Conservation (phyloP, 2,797 vertebrate genomes). For the Uromys caudimaculatus region DNA sequence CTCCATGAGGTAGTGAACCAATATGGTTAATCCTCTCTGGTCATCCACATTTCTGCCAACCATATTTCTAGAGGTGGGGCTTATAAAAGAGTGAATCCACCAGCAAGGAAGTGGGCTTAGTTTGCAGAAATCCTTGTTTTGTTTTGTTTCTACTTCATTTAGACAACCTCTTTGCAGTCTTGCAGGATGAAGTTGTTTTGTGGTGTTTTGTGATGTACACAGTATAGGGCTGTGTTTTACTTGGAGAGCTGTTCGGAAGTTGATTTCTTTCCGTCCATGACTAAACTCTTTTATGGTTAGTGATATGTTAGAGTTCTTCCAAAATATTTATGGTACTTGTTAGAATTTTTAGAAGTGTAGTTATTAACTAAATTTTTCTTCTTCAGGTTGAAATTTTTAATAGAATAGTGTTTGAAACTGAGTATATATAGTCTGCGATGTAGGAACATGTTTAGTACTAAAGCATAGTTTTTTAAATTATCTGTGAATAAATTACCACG, state of each 20-base stretch:
- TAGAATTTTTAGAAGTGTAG: background rate
- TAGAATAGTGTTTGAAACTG: background rate
- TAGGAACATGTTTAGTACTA: background rate
- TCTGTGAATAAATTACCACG: background rate
- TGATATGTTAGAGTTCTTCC: background rate
- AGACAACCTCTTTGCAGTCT: background rate
- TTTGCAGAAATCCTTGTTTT: background rate
- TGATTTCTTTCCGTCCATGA: background rate
- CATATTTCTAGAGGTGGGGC: background rate
- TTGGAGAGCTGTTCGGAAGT: background rate
- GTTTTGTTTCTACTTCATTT: background rate
- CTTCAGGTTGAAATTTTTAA: background rate
- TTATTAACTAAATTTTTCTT: background rate
- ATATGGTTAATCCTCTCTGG: background rate
- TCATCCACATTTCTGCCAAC: background rate
- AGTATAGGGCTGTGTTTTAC: background rate
- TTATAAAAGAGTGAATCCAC: background rate
- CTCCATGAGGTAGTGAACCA: background rate
- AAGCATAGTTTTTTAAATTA: conserved; percentile 2
- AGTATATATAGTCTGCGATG: background rate
- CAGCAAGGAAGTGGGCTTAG: background rate
- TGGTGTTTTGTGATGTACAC: background rate
- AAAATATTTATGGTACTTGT: background rate
- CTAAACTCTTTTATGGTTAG: background rate
- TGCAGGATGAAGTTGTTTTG: background rate